These are phyloP conservation scores for Adineta ricciae DNA, from an alignment of 2,888 invertebrate genomes.

Conservation along the genomic window DNA sequence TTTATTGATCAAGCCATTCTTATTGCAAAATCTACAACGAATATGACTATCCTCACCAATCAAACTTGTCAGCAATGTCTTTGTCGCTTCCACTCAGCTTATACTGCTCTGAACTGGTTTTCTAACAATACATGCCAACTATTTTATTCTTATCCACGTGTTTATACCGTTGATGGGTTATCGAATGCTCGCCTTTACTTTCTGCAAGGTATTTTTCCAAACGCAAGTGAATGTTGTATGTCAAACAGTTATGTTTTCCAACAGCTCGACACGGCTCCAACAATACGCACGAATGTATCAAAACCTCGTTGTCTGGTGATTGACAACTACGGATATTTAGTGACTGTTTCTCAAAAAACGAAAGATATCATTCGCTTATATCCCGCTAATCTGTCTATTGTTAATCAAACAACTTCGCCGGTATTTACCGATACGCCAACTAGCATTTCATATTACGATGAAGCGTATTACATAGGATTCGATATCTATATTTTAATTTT, in stretches of 20 bases:
- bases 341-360: neutral
- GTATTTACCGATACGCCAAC: neutral
- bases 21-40: neutral
- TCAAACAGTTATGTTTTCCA: no score
- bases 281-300: neutral
- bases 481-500: neutral
- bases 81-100: neutral
- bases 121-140: neutral
- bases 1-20: neutral
- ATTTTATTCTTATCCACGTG: neutral
- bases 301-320: neutral
- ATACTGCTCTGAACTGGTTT: neutral
- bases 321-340: neutral
- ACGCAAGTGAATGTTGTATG: no score
- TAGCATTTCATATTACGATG: neutral
- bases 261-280: no score
- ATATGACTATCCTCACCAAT: neutral
- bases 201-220: neutral
- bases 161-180: neutral
- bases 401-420: neutral
- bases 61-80: neutral
- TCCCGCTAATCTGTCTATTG: neutral
- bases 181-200: neutral
- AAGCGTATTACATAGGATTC: neutral
- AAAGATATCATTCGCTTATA: neutral